Conservation (phyloP, 2,113 vertebrate genomes). For the Perca flavescens region DNA sequence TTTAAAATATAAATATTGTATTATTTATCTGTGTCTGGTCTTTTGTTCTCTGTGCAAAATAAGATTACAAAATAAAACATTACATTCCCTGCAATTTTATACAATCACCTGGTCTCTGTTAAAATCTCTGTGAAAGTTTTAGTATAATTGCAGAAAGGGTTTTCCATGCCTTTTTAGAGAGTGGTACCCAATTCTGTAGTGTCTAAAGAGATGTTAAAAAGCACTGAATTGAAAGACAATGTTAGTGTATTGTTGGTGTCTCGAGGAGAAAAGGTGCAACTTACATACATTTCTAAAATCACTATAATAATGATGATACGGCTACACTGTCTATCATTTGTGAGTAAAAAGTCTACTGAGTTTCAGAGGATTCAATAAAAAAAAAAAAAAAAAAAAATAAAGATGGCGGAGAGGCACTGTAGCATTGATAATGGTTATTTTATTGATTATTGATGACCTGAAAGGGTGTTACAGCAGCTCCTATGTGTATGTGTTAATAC, state of each 20-base stretch:
- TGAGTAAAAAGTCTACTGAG: not conserved
- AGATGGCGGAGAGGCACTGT: not conserved
- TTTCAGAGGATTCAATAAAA: conserved; percentile 4
- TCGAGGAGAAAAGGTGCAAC: not conserved
- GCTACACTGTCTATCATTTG: not conserved
- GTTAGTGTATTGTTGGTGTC: not conserved
- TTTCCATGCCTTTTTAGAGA: not conserved
- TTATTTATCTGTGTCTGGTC: not conserved
- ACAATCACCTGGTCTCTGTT: too few relatives aligned
- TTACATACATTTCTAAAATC: not conserved
- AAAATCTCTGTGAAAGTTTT: too few relatives aligned
- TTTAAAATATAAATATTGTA: not conserved
- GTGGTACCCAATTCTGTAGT: too few relatives aligned
- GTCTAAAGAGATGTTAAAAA: not conserved
- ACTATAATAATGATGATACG: not conserved
- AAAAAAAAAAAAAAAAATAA: not conserved
- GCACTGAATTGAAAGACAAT: not conserved
- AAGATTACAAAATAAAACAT: too few relatives aligned
- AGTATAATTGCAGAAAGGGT: too few relatives aligned
- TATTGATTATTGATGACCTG: too few relatives aligned
- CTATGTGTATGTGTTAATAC: not conserved
- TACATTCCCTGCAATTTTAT: too few relatives aligned
- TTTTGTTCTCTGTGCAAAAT: not conserved
- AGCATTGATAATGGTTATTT: too few relatives aligned
- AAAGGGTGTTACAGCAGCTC: not conserved